Conservation (phyloP, 2,888 invertebrate genomes). For the Hirtodrosophila cameraria region DNA sequence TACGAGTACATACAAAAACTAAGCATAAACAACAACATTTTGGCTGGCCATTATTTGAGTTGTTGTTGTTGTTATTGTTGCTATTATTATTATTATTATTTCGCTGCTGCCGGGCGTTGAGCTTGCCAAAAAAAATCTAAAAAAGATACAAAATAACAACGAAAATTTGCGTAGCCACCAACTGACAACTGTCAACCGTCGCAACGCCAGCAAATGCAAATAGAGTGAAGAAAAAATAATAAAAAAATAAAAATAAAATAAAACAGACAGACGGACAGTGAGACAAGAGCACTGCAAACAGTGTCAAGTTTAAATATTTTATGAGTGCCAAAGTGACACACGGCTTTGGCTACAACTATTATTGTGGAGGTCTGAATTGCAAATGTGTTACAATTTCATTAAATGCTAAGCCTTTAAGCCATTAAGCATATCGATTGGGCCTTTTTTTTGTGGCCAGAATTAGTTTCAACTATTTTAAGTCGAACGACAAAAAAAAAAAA, state of each 20-base stretch:
- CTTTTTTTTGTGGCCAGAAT: background rate
- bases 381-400: slow-evolving; percentile 22
- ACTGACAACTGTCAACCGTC: slow-evolving; percentile 52
- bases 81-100: slow-evolving; percentile 48
- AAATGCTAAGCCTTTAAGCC: slow-evolving; percentile 36
- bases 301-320: slow-evolving; percentile 72
- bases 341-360: slow-evolving; percentile 10
- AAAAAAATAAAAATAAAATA: background rate
- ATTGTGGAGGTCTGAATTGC: slow-evolving; percentile 5
- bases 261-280: slow-evolving; percentile 6
- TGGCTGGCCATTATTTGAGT: slow-evolving; percentile 29
- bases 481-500: background rate
- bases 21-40: slow-evolving; percentile 40
- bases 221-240: slow-evolving; percentile 22
- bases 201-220: slow-evolving; percentile 31
- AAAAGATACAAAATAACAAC: slow-evolving; percentile 17
- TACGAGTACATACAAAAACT: slow-evolving; percentile 56
- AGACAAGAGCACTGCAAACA: slow-evolving; percentile 37
- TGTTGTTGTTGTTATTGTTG: slow-evolving; percentile 35
- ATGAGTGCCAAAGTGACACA: slow-evolving; percentile 40
- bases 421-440: slow-evolving; percentile 29
- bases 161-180: slow-evolving; percentile 33
- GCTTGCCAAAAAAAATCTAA: slow-evolving; percentile 44
- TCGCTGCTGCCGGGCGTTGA: slow-evolving; percentile 56
- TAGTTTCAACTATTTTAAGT: slow-evolving; percentile 1